Base-by-base conservation (phyloP, 2,888 invertebrate genomes). In the Agrochola litura region DNA sequence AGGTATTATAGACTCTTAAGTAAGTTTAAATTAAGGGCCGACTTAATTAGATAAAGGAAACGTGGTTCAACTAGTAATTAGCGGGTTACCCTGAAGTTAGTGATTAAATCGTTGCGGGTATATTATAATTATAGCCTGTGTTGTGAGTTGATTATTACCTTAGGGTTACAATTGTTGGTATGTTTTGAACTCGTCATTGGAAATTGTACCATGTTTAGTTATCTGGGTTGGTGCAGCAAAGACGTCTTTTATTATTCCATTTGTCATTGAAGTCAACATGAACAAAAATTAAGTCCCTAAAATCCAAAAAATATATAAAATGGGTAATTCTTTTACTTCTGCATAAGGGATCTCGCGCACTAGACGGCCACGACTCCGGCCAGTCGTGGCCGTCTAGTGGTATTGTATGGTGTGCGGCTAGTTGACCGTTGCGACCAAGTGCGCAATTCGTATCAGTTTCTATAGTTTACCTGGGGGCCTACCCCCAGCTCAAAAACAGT, bases 11-110 rank as follows among this genome's bases (percentile, higher is more conserved):
- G 46, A 46, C 46, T 46, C 46, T 46, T 46, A 46, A 80, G 82
- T 71, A 83, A 83, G 73, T 85, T 84, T 81, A 82, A 87, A 83
- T 85, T 79, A 83, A 73, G 58, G 69, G 14, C 14, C 43, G 72
- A 30, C 67, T 68, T 77, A 79, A 77, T 83, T 79, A 79, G 76
- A 75, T 77, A 79, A 77, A 76, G 73, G 63, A 22, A 52, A 74
- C 81, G 77, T 81, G 81, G 60, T 82, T 68, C 25, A 78, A 82
- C 75, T 86, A 49, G 37, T 72, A 81, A 86, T 77, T 68, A 82
- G 78, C 58, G 25, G 58, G n/a, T 69, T 41, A 67, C 64, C 30
- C 52, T 65, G 52, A 78, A 82, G 37, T 76, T 78, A 64, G 56
- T 56, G 60, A 14, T 2, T 46, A 70, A 85, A 81, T 73, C 66